Conservation (phyloP, 2,113 vertebrate species). For the Scophthalmus maximus region DNA sequence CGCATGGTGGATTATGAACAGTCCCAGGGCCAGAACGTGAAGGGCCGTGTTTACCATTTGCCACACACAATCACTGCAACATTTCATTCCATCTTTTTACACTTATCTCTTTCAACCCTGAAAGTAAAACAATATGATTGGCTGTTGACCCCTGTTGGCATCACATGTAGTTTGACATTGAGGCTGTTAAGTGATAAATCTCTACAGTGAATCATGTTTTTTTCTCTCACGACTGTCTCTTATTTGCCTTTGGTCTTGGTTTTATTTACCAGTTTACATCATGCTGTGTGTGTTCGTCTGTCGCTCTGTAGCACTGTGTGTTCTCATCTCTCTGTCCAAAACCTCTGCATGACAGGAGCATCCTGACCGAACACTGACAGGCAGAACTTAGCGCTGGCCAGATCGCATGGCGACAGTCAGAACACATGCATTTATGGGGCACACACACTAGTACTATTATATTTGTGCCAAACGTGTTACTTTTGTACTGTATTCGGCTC, state of each 20-base stretch:
- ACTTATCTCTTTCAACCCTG: conserved; percentile 3
- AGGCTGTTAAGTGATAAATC: conserved; percentile 13
- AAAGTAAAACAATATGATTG: conserved; percentile 27
- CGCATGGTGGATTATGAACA: conserved; percentile 17
- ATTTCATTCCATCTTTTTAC: conserved; percentile 20
- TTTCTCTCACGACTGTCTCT: conserved; percentile 6
- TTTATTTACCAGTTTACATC: conserved; percentile 10
- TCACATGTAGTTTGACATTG: conserved; percentile 21
- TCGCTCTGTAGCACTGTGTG: conserved; percentile 28
- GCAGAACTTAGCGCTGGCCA: background rate
- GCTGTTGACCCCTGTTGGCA: conserved; percentile 1
- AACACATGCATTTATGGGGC: conserved; percentile 15
- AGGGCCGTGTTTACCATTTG: background rate
- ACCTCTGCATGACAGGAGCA: conserved; percentile 9
- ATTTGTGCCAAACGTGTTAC: conserved; percentile 58
- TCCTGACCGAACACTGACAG: background rate
- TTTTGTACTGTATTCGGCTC: conserved; percentile 56
- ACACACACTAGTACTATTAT: conserved; percentile 34
- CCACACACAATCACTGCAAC: conserved; percentile 14
- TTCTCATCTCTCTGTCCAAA: conserved; percentile 14
- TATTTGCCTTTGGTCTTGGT: conserved; percentile 1
- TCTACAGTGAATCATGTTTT: conserved; percentile 1
- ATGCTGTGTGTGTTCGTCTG: conserved; percentile 8
- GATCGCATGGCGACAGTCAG: conserved; percentile 12
- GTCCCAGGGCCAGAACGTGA: background rate